Base-by-base conservation (phyloP, 1,140 invertebrate species). In the Pseudomyrmex gracilis region DNA sequence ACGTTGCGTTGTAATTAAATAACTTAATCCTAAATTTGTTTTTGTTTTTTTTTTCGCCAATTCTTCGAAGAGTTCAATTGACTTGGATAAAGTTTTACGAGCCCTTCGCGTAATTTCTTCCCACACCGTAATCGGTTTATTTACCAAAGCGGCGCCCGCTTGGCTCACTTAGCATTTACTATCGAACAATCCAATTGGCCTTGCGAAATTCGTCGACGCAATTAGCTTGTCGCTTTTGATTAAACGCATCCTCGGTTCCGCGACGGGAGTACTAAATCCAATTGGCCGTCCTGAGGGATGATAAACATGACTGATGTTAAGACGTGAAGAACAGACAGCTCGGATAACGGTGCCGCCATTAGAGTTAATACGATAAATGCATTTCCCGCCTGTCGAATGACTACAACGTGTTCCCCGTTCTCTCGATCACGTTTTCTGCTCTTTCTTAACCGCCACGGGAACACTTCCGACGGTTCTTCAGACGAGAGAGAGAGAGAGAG, bases 191-290 rank as follows among this genome's bases (percentile, higher is more conserved):
- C 71, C 66, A 80, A 71, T 80, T 80, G 66, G 34, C n/a, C 20
- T 22, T 43, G 53, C n/a, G 66, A 70, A 80, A 80, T 71, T 80
- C 76, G 64, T 60, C 76, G 76, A 80, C 60, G 76, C 76, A 80
- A 80, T 80, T 80, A 80, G 76, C 76, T 58, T 80, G 74, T 78
- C 82, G 73, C 73, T 78, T 78, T 58, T 66, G 63, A 83, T 83
- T 74, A 78, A 67, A 47, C 43, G 53, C 61, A 49, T 60, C 34
- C 53, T 51, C 61, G 9, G 20, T 45, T 12, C 45, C n/a, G 12
- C 47, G 47, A 10, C 66, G 74, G n/a, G 51, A 66, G 66, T 47
- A 34, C 20, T 68, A 83, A 74, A 85, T 73, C 47, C 53, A 82
- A 61, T 85, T 66, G 58, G 17, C 70, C 13, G 10, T 71, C 70